A percentile compares a stretch with the other conserved stretches of the same genome.
Conservation (phyloP, 2,888 invertebrate species). For the Linnaemya vulpina region DNA sequence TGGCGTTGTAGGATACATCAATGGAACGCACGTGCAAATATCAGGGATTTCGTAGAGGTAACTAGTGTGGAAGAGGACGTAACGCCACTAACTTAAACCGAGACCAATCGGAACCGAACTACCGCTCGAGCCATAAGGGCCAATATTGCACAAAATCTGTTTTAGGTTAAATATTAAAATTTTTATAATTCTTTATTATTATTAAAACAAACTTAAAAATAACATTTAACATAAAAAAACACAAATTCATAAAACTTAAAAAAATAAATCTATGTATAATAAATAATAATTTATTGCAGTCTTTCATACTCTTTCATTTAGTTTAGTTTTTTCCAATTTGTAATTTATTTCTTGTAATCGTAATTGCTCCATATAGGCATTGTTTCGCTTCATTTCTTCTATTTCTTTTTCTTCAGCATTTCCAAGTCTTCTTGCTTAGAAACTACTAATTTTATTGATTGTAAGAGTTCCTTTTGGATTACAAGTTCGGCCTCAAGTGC, state of each 20-base stretch:
- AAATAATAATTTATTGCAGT: not conserved
- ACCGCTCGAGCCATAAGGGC: slow-evolving; percentile 20
- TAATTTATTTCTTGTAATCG: no score
- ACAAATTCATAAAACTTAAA: slow-evolving; percentile 15
- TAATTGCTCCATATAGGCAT: slow-evolving; percentile 23
- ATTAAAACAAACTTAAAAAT: not conserved
- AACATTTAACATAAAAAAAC: no score
- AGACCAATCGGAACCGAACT: not conserved
- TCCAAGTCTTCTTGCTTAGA: slow-evolving; percentile 15
- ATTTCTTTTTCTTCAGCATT: slow-evolving; percentile 9
- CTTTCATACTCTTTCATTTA: slow-evolving; percentile 6
- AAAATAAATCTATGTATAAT: not conserved
- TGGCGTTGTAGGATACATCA: not conserved
- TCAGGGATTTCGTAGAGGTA: slow-evolving; percentile 9
- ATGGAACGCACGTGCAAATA: not conserved
- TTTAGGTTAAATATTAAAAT: no score
- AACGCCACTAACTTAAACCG: no score
- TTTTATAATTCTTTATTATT: no score
- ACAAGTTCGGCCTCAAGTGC: slow-evolving; percentile 7
- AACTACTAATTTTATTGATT: slow-evolving; percentile 22
- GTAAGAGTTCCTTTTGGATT: slow-evolving; percentile 15
- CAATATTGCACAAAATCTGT: no score
- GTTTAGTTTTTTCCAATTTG: no score
- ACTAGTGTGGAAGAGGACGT: slow-evolving; percentile 16
- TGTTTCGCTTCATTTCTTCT: slow-evolving; percentile 20